Percentiles rank a stretch among this genome's conserved stretches.
Conservation (phyloP, 2,888 invertebrate species). For the Morinoia aosen region DNA sequence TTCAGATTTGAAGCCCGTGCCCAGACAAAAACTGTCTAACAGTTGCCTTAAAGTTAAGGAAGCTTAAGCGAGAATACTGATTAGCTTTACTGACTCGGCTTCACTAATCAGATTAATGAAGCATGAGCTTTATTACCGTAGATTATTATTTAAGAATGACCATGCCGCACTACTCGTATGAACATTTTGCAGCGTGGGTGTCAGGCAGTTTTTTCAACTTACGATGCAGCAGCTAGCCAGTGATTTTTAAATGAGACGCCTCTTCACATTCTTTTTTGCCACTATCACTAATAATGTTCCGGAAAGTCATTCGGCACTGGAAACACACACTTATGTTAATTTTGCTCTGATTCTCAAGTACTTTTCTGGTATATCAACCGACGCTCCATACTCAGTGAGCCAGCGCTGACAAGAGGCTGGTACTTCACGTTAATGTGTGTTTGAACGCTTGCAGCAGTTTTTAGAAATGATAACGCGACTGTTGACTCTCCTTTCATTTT, state of each 20-base stretch:
- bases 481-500: not conserved
- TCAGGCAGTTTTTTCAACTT: not conserved
- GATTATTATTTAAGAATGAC: not conserved
- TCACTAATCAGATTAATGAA: not conserved
- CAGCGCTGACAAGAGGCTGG: not conserved
- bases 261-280: not conserved
- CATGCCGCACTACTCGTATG: not conserved
- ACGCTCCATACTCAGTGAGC: not conserved
- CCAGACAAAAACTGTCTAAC: slow-evolving; percentile 9
- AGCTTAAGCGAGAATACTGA: not conserved
- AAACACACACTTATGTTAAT: not conserved
- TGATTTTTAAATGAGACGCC: not conserved
- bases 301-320: not conserved
- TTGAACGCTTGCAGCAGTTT: not conserved
- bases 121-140: slow-evolving; percentile 18
- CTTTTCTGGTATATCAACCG: not conserved
- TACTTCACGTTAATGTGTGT: not conserved
- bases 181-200: not conserved
- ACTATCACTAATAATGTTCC: not conserved
- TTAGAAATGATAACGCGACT: not conserved
- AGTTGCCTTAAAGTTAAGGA: slow-evolving; percentile 5
- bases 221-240: not conserved
- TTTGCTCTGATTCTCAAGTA: not conserved
- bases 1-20: not conserved
- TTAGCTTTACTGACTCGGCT: slow-evolving; percentile 23